Percentiles rank a stretch among this genome's conserved stretches.
Conservation (phyloP, 1,140 invertebrate genomes). For the Ceratosolen solmsi region DNA sequence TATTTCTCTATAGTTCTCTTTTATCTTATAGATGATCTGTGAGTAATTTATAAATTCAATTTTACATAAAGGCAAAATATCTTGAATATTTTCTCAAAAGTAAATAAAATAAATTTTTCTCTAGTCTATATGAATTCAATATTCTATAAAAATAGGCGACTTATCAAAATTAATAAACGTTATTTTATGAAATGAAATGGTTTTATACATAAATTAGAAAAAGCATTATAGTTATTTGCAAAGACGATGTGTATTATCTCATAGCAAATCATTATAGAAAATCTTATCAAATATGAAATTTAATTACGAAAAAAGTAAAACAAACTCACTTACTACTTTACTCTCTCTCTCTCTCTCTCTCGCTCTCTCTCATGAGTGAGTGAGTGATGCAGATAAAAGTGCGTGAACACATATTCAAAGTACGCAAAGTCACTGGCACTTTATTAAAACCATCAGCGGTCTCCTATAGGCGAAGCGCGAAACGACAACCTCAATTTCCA, state of each 20-base stretch:
- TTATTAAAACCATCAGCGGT: slow-evolving; percentile 46
- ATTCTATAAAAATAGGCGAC: no score
- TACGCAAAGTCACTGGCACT: slow-evolving; percentile 35
- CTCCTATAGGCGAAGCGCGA: not conserved
- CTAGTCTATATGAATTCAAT: no score
- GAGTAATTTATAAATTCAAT: no score
- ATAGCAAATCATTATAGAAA: not conserved
- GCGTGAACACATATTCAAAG: slow-evolving; percentile 41
- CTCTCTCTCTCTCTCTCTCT: not conserved
- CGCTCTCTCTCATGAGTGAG: no score
- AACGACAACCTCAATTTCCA: slow-evolving; percentile 44
- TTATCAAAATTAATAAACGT: no score
- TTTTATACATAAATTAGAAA: not conserved
- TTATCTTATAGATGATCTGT: no score
- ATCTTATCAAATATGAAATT: not conserved
- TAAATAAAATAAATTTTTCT: no score
- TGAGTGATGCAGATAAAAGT: slow-evolving; percentile 2
- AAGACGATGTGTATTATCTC: not conserved
- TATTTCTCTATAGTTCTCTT: no score
- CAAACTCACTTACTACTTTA: not conserved
- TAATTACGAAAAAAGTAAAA: slow-evolving; percentile 35
- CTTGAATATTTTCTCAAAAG: no score
- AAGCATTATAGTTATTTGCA: not conserved
- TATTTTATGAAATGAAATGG: not conserved
- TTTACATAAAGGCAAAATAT: no score